These are phyloP conservation scores for Drosophila ogumai DNA, from an alignment of 1,140 invertebrate genomes.

Conservation along the genomic window DNA sequence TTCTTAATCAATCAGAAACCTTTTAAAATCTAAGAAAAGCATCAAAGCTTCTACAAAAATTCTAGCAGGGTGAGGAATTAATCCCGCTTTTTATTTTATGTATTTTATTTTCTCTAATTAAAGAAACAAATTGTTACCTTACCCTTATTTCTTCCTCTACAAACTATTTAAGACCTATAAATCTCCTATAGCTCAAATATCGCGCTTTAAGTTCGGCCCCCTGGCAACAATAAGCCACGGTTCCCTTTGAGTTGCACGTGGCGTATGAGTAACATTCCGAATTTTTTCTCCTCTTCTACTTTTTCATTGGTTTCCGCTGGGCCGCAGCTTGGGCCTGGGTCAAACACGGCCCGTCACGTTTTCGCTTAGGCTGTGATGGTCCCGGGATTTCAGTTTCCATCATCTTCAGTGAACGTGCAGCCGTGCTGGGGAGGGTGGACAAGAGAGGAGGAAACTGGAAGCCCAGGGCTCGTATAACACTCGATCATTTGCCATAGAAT, in stretches of 20 bases:
- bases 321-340: conserved; percentile 45
- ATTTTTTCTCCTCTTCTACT: conserved; percentile 42
- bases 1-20: neutral
- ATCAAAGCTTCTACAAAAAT: neutral
- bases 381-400: conserved; percentile 64
- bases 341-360: conserved; percentile 75
- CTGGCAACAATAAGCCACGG: conserved; percentile 22
- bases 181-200: neutral
- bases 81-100: too few species aligned
- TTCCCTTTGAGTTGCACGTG: conserved; percentile 62
- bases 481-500: conserved; percentile 71
- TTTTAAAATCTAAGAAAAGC: neutral
- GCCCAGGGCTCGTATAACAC: conserved; percentile 59
- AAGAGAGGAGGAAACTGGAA: neutral
- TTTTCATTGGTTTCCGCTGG: conserved; percentile 42
- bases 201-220: neutral
- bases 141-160: too few species aligned
- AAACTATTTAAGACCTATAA: neutral
- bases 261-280: conserved; percentile 73
- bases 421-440: neutral
- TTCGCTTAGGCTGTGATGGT: conserved; percentile 67
- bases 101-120: neutral
- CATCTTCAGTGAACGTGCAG: conserved; percentile 66
- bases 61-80: neutral
- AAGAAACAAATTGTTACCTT: neutral